Evolutionary conservation across 2,888 invertebrate genomes (phyloP).

Genomic region (Drosophila testacea): DNA sequence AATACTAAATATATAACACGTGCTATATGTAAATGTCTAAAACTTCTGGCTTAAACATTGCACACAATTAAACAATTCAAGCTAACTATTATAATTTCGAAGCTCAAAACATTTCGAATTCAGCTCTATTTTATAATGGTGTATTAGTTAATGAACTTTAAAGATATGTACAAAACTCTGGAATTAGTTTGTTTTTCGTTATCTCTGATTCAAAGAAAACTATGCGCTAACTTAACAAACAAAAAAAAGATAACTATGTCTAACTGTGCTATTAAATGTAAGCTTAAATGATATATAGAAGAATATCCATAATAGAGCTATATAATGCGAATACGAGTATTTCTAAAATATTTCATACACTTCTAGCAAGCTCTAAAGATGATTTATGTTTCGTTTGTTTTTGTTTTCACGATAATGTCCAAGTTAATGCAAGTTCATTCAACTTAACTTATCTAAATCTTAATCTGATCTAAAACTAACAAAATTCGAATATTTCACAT

Average conservation of each 20-base stretch:
- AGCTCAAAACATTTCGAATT: constrained; percentile 15
- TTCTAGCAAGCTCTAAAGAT: constrained; percentile 20
- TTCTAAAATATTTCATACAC: constrained; percentile 50
- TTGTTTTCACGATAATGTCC: constrained; percentile 9
- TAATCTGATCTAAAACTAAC: constrained; percentile 11
- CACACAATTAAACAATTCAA: not conserved
- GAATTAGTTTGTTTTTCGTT: constrained; percentile 42
- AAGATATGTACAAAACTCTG: constrained; percentile 60
- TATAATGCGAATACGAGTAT: constrained; percentile 40
- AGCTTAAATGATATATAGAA: constrained; percentile 62
- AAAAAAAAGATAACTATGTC: constrained; percentile 66
- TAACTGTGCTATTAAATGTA: constrained; percentile 84
- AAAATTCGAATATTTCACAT: constrained; percentile 31
- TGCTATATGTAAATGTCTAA: constrained; percentile 52
- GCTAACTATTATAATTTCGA: constrained; percentile 14
- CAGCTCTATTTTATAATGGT: not conserved
- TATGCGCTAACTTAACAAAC: constrained; percentile 35
- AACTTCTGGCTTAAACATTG: constrained; percentile 20
- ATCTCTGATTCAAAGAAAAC: constrained; percentile 26
- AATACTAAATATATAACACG: constrained; percentile 19
- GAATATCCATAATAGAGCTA: constrained; percentile 46
- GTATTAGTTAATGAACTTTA: constrained; percentile 33
- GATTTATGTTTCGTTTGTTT: constrained; percentile 20
- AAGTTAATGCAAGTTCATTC: constrained; percentile 12
- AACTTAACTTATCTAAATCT: not conserved